phyloP scores from a whole-genome alignment of 35 echinoderm and acorn worm species.

The Heliocidaris tuberculata region DNA sequence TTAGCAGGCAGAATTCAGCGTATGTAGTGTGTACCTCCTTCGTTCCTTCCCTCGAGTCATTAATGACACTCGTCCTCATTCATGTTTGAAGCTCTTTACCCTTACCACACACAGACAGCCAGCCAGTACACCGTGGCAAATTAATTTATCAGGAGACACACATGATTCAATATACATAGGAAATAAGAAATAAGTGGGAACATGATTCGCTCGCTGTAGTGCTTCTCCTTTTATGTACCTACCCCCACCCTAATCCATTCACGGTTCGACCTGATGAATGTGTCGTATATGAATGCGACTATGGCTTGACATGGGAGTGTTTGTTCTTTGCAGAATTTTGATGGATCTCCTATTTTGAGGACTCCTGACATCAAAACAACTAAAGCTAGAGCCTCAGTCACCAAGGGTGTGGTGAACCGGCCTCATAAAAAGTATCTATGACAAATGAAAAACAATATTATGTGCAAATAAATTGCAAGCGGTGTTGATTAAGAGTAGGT shows the following conservation, averaged over 20 bases:
- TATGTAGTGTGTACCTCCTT: neutral
- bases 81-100: neutral
- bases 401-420: too few species aligned
- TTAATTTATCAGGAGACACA: slow-evolving; percentile 17
- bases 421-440: too few species aligned
- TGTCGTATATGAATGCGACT: too few species aligned
- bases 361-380: neutral
- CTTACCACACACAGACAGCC: neutral
- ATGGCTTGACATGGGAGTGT: too few species aligned
- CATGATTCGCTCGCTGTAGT: neutral
- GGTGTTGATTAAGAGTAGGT: too few species aligned
- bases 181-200: slow-evolving; percentile 7
- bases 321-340: too few species aligned
- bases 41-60: neutral
- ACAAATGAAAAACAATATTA: too few species aligned
- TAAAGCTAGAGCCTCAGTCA: neutral
- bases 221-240: too few species aligned
- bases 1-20: neutral
- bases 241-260: neutral
- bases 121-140: neutral
- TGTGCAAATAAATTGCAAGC: too few species aligned
- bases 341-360: too few species aligned
- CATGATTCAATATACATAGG: slow-evolving; percentile 18
- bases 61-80: neutral
- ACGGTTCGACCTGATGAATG: neutral